Evolutionary conservation across 2,113 vertebrate species (phyloP).

Genomic region (Misgurnus mizolepis): DNA sequence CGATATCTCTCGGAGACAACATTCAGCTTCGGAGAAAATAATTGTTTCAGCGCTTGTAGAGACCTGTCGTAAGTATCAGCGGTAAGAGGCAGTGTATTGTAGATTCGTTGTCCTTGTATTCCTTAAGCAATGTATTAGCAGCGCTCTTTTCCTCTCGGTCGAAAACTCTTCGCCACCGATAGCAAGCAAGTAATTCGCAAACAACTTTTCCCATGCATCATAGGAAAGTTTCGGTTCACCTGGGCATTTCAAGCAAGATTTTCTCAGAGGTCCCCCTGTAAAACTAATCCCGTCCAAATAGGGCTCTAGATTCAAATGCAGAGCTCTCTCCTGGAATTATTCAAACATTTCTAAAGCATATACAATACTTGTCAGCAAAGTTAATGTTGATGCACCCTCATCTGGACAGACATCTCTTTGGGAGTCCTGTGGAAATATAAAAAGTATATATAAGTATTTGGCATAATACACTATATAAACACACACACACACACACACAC

Average conservation of each 20-base stretch:
- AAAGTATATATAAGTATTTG: too few relatives aligned
- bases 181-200: slow-evolving; percentile 36
- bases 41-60: neutral
- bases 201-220: slow-evolving; percentile 20
- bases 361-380: too few relatives aligned
- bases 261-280: too few relatives aligned
- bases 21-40: slow-evolving; percentile 6
- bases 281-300: too few relatives aligned
- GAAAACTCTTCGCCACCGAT: slow-evolving; percentile 5
- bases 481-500: too few relatives aligned
- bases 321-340: too few relatives aligned
- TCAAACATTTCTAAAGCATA: too few relatives aligned
- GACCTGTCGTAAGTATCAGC: neutral
- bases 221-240: slow-evolving; percentile 12
- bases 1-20: slow-evolving; percentile 26
- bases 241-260: neutral
- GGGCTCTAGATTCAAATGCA: too few relatives aligned
- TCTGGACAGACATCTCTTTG: too few relatives aligned
- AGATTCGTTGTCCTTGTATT: slow-evolving; percentile 34
- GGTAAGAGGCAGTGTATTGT: slow-evolving; percentile 30
- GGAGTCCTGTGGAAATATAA: too few relatives aligned
- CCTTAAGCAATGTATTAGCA: slow-evolving; percentile 44
- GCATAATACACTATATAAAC: too few relatives aligned
- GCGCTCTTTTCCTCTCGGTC: slow-evolving; percentile 32
- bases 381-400: too few relatives aligned